Base-by-base conservation (phyloP, 2,888 invertebrate genomes). In the Theretra japonica region DNA sequence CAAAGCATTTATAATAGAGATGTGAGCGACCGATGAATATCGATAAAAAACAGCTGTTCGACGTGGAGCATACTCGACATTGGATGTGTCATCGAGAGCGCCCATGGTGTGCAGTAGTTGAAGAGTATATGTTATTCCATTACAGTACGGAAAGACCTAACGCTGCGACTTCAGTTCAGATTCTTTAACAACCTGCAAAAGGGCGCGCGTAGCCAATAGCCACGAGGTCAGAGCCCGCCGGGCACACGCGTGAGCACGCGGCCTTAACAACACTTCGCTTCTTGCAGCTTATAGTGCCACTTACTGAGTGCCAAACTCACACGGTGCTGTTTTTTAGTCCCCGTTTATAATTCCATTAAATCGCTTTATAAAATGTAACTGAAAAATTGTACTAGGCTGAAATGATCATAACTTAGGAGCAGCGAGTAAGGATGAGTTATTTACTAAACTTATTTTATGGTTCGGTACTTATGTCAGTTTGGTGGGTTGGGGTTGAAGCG, bases 131-230 rank as follows among this genome's bases (percentile, higher is more conserved):
- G 84, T 92, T 95, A 91, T 95, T 95, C 95, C 95, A 95, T 96
- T 96, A 93, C 97, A 98, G 98, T 98, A 97, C 97, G 98, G 96
- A 98, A 98, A 98, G 98, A 98, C 96, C 97, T 97, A 96, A 97
- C 97, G 95, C 97, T 97, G 96, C 97, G 97, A 96, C 97, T 98
- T 95, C 97, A 97, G 96, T 98, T 97, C 97, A 96, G 98, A 96
- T 98, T 98, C 97, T 98, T 98, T 97, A 98, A 97, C 96, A 96
- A 96, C 95, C 96, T 97, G 94, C 97, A 97, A 96, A 97, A 97
- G 96, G 96, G 96, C 92, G 96, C 97, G 95, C 96, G 97, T 96
- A 97, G 97, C 95, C 97, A 97, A 96, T 97, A 96, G 86, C 94
- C 79, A 81, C 41, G 84, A 91, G 93, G 93, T 92, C 90, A 92